These are phyloP conservation scores for Oreohelix idahoensis DNA, from an alignment of 1,140 invertebrate genomes.

Conservation along the genomic window DNA sequence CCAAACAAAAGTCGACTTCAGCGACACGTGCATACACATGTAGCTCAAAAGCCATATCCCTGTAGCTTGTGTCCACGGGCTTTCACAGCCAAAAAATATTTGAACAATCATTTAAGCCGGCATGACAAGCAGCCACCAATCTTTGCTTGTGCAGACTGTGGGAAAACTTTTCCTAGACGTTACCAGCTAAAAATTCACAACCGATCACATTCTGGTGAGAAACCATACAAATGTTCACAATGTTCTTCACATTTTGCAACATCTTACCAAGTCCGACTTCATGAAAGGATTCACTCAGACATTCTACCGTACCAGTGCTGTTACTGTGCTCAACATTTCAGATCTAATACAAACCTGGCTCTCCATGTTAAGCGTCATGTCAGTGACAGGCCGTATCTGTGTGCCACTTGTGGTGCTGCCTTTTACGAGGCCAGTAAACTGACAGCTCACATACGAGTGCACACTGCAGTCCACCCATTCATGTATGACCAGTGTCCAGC, in stretches of 20 bases:
- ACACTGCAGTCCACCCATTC: background rate
- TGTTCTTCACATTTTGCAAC: background rate
- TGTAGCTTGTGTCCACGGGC: background rate
- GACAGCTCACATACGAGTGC: background rate
- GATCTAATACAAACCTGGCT: background rate
- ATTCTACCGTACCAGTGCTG: background rate
- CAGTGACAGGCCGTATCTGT: background rate
- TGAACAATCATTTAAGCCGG: background rate
- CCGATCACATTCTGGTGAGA: background rate
- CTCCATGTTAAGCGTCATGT: background rate
- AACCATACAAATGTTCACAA: constrained; percentile 3
- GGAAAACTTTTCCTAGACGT: background rate
- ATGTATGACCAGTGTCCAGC: constrained; percentile 1
- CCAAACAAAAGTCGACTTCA: background rate
- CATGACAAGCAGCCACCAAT: background rate
- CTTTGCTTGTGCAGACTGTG: background rate
- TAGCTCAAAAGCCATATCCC: background rate
- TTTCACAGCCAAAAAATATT: background rate
- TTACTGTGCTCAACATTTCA: background rate
- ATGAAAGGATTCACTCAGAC: background rate
- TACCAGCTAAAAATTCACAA: background rate
- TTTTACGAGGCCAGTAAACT: constrained; percentile 1
- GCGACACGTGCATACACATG: background rate
- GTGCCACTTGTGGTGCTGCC: background rate
- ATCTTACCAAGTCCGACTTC: background rate